These are phyloP conservation scores for Cyphomyrus discorhynchus DNA, from an alignment of 2,113 vertebrate species.

Conservation along the genomic window DNA sequence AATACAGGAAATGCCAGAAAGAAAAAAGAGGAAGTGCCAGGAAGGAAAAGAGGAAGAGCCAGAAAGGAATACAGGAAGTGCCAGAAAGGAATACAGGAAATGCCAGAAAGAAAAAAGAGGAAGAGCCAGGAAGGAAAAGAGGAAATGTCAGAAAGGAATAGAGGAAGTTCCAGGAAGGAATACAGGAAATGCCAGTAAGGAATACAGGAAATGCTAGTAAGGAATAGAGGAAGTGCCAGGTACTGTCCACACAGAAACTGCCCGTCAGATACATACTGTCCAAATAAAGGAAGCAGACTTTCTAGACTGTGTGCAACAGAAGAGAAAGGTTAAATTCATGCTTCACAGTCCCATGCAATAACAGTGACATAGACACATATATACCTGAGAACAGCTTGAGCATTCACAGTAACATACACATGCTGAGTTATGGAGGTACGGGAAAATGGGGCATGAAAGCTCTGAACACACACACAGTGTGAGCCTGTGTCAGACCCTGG, in stretches of 20 bases:
- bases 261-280: not conserved
- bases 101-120: too few relatives aligned
- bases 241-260: not conserved
- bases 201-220: not conserved
- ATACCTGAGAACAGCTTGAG: not conserved
- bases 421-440: not conserved
- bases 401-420: not conserved
- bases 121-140: too few relatives aligned
- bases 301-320: not conserved
- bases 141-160: not conserved
- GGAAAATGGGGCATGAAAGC: not conserved
- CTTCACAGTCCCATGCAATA: not conserved
- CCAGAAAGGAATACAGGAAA: too few relatives aligned
- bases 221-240: not conserved
- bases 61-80: too few relatives aligned
- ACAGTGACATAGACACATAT: not conserved
- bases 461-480: not conserved
- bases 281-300: not conserved
- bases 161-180: not conserved
- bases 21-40: too few relatives aligned
- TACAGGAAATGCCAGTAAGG: not conserved
- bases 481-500: not conserved
- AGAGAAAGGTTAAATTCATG: not conserved
- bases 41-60: too few relatives aligned
- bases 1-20: not conserved